Base-by-base conservation (phyloP, 2,888 invertebrate species). In the Clistopyga incitator region DNA sequence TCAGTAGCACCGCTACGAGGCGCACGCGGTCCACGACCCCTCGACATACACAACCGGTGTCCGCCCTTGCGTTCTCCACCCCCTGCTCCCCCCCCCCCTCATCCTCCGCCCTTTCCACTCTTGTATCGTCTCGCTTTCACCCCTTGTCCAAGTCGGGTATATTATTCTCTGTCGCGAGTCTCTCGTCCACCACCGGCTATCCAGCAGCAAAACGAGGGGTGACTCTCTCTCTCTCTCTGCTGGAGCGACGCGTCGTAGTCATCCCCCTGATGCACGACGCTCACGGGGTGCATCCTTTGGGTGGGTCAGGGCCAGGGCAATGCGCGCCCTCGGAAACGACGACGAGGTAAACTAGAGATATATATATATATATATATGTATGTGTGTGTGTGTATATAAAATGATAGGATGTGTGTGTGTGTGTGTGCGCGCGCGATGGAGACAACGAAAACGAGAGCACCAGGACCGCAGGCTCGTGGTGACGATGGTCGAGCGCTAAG, bases 291-390 rank as follows among this genome's bases (percentile, higher is more conserved):
- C 90, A 91, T 91, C 90, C 90, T 92, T 92, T 90, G 92, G 92
- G 92, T 92, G 91, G 92, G 92, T 92, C 92, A 92, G 91, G 92
- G 90, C 91, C 91, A 89, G 86, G 86, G 86, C 85, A 76, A 78
- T 75, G 76, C 38, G 50, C 61, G 71, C 71, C 59, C 72, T 29
- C 54, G 29, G 75, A 29, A 18, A 61, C 13, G 13, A 50, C 74
- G 61, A 61, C 75, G 75, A 52, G 71, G 29, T 34, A 45, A 29
- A 34, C 68, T 29, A 18, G 29, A 25, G 47, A 45, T 67, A 25
- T n/a, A 34, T 34, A n/a, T 61, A 34, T 29, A 29, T 25, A 54
- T 54, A 13, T 54, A 54, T 54, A 52, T 59, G 29, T 59, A 29
- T 59, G 29, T 15, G 18, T 18, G 10, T 18, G 10, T 18, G 10